phyloP scores from a whole-genome alignment of 2,888 invertebrate genomes.

The Pyrocoelia pectoralis region DNA sequence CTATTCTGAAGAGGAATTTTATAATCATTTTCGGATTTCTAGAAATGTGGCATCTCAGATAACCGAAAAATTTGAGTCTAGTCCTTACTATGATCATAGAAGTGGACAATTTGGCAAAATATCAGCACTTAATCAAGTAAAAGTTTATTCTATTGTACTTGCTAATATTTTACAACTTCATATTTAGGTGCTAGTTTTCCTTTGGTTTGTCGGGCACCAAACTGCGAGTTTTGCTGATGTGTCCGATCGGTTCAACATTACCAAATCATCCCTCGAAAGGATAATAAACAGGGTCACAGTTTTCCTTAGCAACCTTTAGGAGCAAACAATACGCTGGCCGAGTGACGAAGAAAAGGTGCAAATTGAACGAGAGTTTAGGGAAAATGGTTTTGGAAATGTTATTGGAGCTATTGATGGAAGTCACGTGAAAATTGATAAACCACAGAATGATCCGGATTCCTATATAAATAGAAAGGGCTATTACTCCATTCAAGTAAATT shows the following conservation, averaged over 20 bases:
- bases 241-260: constrained; percentile 19
- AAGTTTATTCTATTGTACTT: too few relatives aligned
- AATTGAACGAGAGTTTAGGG: constrained; percentile 7
- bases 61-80: too few relatives aligned
- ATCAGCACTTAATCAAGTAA: too few relatives aligned
- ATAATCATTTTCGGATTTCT: too few relatives aligned
- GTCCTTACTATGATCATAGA: too few relatives aligned
- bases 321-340: constrained; percentile 7
- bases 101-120: too few relatives aligned
- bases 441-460: background rate
- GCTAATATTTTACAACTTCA: too few relatives aligned
- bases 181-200: too few relatives aligned
- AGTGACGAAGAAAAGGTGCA: background rate
- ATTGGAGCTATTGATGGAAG: constrained; percentile 14
- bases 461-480: constrained; percentile 15
- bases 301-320: constrained; percentile 6
- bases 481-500: constrained; percentile 11
- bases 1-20: too few relatives aligned
- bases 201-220: background rate
- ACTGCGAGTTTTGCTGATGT: background rate
- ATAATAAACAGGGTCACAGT: constrained; percentile 24
- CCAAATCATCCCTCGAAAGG: too few relatives aligned
- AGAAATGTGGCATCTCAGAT: too few relatives aligned
- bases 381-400: constrained; percentile 9
- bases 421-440: constrained; percentile 13